Evolutionary conservation across 2,888 invertebrate genomes (phyloP).

Genomic region (Chaitophorus viminalis): DNA sequence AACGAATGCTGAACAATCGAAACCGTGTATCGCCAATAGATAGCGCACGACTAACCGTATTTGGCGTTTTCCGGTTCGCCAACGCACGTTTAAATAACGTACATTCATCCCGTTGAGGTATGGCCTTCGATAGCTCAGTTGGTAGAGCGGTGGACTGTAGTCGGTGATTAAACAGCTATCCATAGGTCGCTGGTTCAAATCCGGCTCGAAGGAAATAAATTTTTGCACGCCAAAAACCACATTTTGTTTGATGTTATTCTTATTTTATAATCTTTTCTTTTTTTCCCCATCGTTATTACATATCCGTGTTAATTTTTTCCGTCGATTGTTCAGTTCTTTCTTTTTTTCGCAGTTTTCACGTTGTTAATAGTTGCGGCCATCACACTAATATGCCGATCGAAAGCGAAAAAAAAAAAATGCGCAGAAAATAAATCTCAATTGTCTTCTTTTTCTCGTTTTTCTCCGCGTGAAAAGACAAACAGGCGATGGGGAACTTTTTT

Average conservation of each 20-base stretch:
- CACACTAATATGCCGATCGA: too few relatives aligned
- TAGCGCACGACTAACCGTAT: background rate
- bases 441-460: too few relatives aligned
- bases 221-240: background rate
- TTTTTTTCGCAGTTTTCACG: too few relatives aligned
- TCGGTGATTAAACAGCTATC: conserved; percentile 63
- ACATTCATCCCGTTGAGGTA: rapidly evolving
- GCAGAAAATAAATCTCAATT: too few relatives aligned
- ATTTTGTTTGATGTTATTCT: background rate
- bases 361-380: too few relatives aligned
- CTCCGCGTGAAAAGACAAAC: too few relatives aligned
- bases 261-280: background rate
- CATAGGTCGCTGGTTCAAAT: conserved; percentile 66
- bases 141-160: conserved; percentile 67
- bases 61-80: rapidly evolving
- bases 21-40: background rate
- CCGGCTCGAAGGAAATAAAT: conserved; percentile 65
- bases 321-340: too few relatives aligned
- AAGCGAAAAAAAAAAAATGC: too few relatives aligned
- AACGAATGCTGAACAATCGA: too few relatives aligned
- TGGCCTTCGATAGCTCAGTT: conserved; percentile 66
- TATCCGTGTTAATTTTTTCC: background rate
- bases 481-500: too few relatives aligned
- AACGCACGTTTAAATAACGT: background rate
- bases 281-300: background rate